Conservation (phyloP, 1,140 invertebrate genomes). For the Lepidostoma basale region DNA sequence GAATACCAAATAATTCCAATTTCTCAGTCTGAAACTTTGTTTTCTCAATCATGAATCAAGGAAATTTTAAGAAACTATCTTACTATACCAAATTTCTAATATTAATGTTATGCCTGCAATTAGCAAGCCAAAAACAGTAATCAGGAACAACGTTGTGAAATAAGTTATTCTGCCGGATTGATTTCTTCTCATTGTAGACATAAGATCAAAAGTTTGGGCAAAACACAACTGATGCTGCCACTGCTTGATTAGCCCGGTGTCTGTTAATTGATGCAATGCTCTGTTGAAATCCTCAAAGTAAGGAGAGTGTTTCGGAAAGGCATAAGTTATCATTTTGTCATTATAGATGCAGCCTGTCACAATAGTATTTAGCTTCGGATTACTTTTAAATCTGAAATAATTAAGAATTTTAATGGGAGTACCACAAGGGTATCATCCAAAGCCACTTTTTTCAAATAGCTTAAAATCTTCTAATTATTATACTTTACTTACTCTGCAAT, state of each 20-base stretch:
- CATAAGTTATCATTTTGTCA: not conserved
- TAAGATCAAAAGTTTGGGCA: not conserved
- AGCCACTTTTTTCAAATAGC: not conserved
- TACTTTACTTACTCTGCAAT: not conserved
- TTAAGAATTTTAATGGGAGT: not conserved
- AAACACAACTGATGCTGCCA: not conserved
- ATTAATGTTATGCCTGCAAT: not conserved
- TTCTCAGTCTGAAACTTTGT: not conserved
- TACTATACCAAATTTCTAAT: not conserved
- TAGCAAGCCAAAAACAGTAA: not conserved
- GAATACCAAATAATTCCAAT: not conserved
- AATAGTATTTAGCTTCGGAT: not conserved
- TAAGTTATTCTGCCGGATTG: not conserved
- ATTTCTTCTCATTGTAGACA: not conserved
- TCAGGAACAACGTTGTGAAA: not conserved
- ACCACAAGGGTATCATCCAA: not conserved
- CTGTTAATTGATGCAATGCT: not conserved
- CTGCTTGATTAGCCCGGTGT: not conserved
- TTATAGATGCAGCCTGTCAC: not conserved
- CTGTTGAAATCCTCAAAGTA: conserved; percentile 2
- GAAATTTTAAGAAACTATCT: not conserved
- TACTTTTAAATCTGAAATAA: not conserved
- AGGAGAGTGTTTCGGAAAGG: conserved; percentile 2
- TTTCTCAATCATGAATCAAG: not conserved
- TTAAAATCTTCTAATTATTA: not conserved